Evolutionary conservation across 2,797 vertebrate species (phyloP).

Genomic region (Melanogrammus aeglefinus): DNA sequence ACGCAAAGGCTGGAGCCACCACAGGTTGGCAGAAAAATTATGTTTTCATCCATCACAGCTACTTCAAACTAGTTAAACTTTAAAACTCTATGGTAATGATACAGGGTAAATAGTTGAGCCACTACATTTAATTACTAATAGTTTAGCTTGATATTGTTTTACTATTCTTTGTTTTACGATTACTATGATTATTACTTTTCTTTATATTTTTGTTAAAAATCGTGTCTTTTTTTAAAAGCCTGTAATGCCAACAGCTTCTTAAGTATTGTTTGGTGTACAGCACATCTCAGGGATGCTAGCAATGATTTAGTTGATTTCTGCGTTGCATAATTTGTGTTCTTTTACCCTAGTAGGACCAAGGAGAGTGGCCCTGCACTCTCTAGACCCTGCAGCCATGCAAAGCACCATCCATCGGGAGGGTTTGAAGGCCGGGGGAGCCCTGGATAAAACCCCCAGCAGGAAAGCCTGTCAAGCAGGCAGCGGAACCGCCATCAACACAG

Average conservation of each 20-base stretch:
- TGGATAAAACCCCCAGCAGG: slow-evolving; percentile 38
- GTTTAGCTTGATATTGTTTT: neutral
- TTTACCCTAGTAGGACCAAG: slow-evolving; percentile 29
- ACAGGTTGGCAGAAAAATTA: slow-evolving; percentile 49
- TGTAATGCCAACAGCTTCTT: neutral
- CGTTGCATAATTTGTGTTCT: neutral
- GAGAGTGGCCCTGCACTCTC: slow-evolving; percentile 54
- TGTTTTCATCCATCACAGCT: neutral
- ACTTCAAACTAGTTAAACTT: neutral
- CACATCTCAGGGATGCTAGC: neutral
- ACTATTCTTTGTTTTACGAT: neutral
- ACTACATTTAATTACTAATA: neutral
- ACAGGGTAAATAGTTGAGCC: too few relatives aligned
- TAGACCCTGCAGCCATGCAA: slow-evolving; percentile 54
- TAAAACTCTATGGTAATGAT: neutral
- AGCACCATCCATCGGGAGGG: slow-evolving; percentile 69
- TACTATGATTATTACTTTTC: neutral
- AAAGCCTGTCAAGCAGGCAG: slow-evolving; percentile 59
- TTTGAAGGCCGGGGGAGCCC: slow-evolving; percentile 38
- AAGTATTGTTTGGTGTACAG: neutral
- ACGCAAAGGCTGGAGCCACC: slow-evolving; percentile 36
- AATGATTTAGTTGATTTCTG: neutral
- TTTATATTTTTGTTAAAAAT: neutral
- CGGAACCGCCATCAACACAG: slow-evolving; percentile 66
- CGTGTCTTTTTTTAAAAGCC: neutral